Conservation (phyloP, 2,113 vertebrate genomes). For the Salvelinus namaycush region DNA sequence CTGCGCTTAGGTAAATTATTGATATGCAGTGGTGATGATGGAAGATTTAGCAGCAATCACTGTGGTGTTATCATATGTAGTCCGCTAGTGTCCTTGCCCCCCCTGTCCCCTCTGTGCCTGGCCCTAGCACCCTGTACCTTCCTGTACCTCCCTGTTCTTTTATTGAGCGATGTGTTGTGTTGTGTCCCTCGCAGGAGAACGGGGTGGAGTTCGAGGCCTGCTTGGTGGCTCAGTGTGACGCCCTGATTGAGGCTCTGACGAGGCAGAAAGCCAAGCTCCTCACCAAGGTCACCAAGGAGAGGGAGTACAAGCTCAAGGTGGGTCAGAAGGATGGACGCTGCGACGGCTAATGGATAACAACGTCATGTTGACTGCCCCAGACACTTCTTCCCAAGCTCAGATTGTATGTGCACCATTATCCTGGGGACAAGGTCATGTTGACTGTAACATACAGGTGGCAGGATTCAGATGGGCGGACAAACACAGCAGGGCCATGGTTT, state of each 20-base stretch:
- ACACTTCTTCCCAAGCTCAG: too few species aligned
- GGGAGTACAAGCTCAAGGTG: slow-evolving; percentile 96
- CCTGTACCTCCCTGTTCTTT: neutral
- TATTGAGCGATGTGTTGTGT: slow-evolving; percentile 17
- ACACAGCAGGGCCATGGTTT: too few species aligned
- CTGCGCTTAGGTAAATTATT: neutral
- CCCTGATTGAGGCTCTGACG: slow-evolving; percentile 92
- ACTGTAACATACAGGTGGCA: too few species aligned
- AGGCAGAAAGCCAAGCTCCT: slow-evolving; percentile 97
- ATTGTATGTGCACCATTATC: too few species aligned
- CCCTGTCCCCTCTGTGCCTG: too few species aligned
- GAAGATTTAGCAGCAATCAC: neutral
- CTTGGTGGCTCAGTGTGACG: slow-evolving; percentile 95
- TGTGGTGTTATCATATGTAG: neutral
- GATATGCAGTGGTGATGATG: neutral
- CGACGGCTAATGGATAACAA: neutral
- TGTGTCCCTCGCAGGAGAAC: slow-evolving; percentile 79
- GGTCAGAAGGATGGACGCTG: slow-evolving; percentile 13
- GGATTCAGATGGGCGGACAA: too few species aligned
- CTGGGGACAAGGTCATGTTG: too few species aligned
- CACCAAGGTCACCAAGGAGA: slow-evolving; percentile 97
- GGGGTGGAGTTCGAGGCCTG: slow-evolving; percentile 96
- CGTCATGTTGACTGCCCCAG: too few species aligned
- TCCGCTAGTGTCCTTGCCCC: neutral
- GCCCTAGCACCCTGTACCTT: too few species aligned